Base-by-base conservation (phyloP, 2,113 vertebrate genomes). In the Lophura nycthemera region DNA sequence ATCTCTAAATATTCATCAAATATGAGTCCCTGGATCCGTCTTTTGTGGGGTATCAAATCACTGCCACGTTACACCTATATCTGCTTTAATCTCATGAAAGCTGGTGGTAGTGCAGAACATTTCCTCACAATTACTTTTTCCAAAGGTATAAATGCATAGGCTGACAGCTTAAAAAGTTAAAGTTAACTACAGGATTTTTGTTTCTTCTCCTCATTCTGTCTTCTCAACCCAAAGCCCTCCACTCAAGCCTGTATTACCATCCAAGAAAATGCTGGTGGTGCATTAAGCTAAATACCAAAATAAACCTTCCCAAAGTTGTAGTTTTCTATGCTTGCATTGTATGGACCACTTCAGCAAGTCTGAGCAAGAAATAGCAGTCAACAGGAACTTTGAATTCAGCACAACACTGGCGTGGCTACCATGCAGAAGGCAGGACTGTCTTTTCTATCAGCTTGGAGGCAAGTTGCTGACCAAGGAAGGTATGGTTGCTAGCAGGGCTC, bases 331-430 rank as follows among this genome's bases (percentile, higher is more conserved):
- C 6, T 61, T 21, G 15, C 4, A 8, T 6, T n/a, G n/a, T 48
- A 11, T 1, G 27, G 54, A 10, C 42, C 0, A 0, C 2, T 48
- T 45, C 21, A 61, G 42, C 38, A 0, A 1, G 0, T 1, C 27
- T 0, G 0, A 25, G 43, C 17, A 69, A 66, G 0, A 3, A 36
- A 57, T 6, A 20, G 43, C 29, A 11, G 27, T 7, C 57, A 75
- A 13, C 13, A 66, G 66, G 21, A 82, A 4, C 9, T 0, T 32
- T 20, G 67, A 5, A 61, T 43, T 8, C 66, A 50, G 74, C 54
- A 48, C 48, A n/a, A 32, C 36, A 50, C 64, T 77, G 59, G 18
- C 45, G 4, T 5, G 1, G 56, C n/a, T 40, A 1, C 69, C 0
- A 1, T 11, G 56, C 7, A 1, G 16, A 6, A 30, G 10, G 18